Percentiles rank a stretch among this genome's conserved stretches.
phyloP scores from a whole-genome alignment of 30 jellyfish, hydroid and myxozoan genomes.

The Aurelia aurita complex sp. Pacific region DNA sequence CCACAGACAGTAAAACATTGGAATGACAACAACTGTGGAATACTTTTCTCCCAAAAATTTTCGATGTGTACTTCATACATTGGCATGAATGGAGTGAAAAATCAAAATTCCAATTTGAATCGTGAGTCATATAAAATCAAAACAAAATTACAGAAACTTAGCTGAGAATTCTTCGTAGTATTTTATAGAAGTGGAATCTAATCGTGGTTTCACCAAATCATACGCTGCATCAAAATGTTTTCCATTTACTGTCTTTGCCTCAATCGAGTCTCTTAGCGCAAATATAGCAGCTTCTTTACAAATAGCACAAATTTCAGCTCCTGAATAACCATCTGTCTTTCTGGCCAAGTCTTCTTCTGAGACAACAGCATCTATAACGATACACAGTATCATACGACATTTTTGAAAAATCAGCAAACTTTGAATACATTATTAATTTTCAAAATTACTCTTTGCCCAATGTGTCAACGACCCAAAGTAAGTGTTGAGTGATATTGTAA shows the following conservation, averaged over 20 bases:
- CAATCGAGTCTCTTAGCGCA: slow-evolving; percentile 77
- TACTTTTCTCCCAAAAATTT: too few species aligned
- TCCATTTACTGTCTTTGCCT: slow-evolving; percentile 35
- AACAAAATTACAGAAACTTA: background rate
- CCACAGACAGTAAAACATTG: too few species aligned
- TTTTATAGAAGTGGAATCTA: slow-evolving; percentile 33
- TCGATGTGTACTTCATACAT: too few species aligned
- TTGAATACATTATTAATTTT: too few species aligned
- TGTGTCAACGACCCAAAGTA: too few species aligned
- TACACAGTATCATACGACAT: background rate
- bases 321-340: slow-evolving; percentile 87
- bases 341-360: slow-evolving; percentile 34
- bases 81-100: too few species aligned
- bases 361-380: slow-evolving; percentile 58
- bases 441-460: too few species aligned
- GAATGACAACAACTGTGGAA: too few species aligned
- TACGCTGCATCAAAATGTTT: slow-evolving; percentile 60
- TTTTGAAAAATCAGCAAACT: too few species aligned
- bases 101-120: too few species aligned
- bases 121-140: too few species aligned
- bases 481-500: too few species aligned
- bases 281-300: slow-evolving; percentile 95
- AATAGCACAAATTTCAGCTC: slow-evolving; percentile 94
- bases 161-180: slow-evolving; percentile 56
- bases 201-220: slow-evolving; percentile 72